Base-by-base conservation (phyloP, 2,888 invertebrate genomes). In the Hydrotaea cyrtoneurina region DNA sequence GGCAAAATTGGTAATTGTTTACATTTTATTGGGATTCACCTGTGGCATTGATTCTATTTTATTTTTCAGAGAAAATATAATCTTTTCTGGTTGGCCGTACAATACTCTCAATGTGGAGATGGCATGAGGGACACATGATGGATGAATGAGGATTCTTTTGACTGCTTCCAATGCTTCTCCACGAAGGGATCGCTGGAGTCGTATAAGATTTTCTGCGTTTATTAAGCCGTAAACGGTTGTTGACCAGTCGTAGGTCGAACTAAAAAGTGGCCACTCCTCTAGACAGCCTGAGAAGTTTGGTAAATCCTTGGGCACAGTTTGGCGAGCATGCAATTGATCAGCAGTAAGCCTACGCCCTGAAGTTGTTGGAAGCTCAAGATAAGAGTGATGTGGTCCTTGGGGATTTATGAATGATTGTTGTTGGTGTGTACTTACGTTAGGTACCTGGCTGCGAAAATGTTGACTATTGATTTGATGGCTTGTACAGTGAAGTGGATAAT, bases 11-110 rank as follows among this genome's bases (percentile, higher is more conserved):
- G 83, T 81, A 39, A 80, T 75, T 39, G 82, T 78, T 75, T 85
- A 74, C 75, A 85, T 71, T 75, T 82, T 85, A 39, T 80, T 85
- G 10, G 55, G 31, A 59, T 80, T 80, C 23, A 86, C 43, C 39
- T 66, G 72, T 36, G 85, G 85, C 43, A 76, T 36, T 59, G 43
- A 46, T 75, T 62, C 78, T 72, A 86, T 80, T 78, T 80, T 80
- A 72, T 76, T 80, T 76, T 78, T 86, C 13, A 86, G 64, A 15
- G 82, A 78, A 46, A 66, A 53, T 10, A 83, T 11, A 15, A 83
- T 86, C 53, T 83, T 86, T 26, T 83, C 83, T 4, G 83, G 80
- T 62, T 86, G 86, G 1, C 80, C 86, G 55, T 78, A 86, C 11
- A 81, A 69, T 7, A 86, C 59, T 43, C 73, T 80, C 19, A 85